Evolutionary conservation across 2,113 vertebrate genomes (phyloP), one percentile per base, ranked within the genome.

Genomic region (Hemichromis elongatus): DNA sequence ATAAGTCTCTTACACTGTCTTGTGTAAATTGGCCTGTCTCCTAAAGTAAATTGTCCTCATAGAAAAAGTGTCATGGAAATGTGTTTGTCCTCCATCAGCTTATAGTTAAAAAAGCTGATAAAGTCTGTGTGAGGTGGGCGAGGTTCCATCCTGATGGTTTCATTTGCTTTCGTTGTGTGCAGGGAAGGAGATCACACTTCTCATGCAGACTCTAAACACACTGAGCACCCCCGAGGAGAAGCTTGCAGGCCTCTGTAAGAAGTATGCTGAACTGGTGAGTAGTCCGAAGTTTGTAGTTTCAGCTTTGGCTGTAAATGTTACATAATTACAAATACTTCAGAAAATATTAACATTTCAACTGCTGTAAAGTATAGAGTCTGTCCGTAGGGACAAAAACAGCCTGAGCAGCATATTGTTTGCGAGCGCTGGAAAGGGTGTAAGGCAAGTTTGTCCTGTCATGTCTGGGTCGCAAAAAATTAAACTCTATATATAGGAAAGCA

Each of bases 141-240:
- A 40, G 50, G 28, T 63, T 66, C 63, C 35, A n/a, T 82, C 26
- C 7, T 59, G 4, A 1, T 35, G 12, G 35, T 13, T 55, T 24
- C 12, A 16, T 7, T 70, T 68, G 19, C 19, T n/a, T 3, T 53
- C 59, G 10, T 79, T 56, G 37, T 37, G 1, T 91, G 12, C 90
- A 99, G 98, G 99, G 21, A 99, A 99, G 92, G 98, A 99, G 89
- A 99, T 99, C 94, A 99, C 98, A 0, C 94, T 99, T 79, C 95
- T 99, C 90, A 99, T 99, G 99, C 99, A 99, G 96, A 99, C 99
- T 0, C 89, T 99, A 81, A 99, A 99, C 95, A 99, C 98, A 1
- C 95, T 99, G 92, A 99, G 98, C 93, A 99, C 98, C 0, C 97
- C 99, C 1, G 98, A 99, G 89, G 98, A 99, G 92, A 99, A 99